Evolutionary conservation across 2,113 vertebrate species (phyloP).

Genomic region (Electrona antarctica): DNA sequence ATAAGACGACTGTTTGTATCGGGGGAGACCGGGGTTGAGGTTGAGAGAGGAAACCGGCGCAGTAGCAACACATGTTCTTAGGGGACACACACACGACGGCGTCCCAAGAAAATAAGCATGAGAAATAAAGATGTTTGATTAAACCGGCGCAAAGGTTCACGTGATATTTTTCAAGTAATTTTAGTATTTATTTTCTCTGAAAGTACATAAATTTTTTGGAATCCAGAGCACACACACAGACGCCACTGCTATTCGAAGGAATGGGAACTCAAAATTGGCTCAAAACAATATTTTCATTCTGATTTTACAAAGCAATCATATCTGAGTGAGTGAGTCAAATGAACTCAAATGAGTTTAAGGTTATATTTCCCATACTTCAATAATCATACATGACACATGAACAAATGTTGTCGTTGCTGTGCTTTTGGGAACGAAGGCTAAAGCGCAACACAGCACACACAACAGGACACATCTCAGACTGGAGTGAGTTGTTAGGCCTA

Average conservation of each 20-base stretch:
- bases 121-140: constrained; percentile 63
- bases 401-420: too few species aligned
- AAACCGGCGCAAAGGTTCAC: constrained; percentile 47
- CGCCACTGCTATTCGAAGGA: background rate
- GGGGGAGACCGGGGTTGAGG: constrained; percentile 59
- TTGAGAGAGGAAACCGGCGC: constrained; percentile 40
- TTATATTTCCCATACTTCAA: background rate
- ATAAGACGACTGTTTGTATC: constrained; percentile 64
- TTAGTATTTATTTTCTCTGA: constrained; percentile 43
- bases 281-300: background rate
- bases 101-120: constrained; percentile 55
- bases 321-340: constrained; percentile 16
- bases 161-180: constrained; percentile 45
- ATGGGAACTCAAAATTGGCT: background rate
- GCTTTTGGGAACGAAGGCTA: too few species aligned
- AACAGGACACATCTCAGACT: constrained; percentile 18
- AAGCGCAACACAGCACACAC: constrained; percentile 1
- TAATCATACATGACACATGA: too few species aligned
- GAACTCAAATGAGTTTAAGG: background rate
- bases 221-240: constrained; percentile 1
- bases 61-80: constrained; percentile 40
- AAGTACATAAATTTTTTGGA: constrained; percentile 5
- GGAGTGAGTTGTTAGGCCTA: too few species aligned
- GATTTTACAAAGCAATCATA: background rate
- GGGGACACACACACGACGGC: constrained; percentile 42